Evolutionary conservation across 2,113 vertebrate species (phyloP), one percentile per base, ranked within the genome.

Genomic region (Elephantulus edwardii): DNA sequence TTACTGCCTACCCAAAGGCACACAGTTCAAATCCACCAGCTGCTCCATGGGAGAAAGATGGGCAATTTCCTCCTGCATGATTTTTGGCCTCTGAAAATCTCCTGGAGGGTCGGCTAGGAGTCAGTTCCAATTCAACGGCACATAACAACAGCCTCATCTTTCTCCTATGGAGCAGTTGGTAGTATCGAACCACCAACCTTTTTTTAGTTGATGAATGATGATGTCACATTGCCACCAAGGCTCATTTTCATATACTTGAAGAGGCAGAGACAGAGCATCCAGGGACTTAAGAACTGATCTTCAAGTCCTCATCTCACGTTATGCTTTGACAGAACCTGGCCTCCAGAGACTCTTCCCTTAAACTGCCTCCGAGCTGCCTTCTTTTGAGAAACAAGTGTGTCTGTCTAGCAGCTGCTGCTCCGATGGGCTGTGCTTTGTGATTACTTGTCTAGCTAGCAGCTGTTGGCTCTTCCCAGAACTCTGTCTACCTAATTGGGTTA

Each of bases 401-500:
- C 93, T 79, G 13, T 12, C 26, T 6, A 22, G 72, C 83, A 90
- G 87, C 87, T 82, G 87, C 75, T 40, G 56, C 54, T 17, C 4
- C 1, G 70, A 52, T 48, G 84, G 91, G 81, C 81, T 46, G 86
- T 72, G 91, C 54, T 89, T 78, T 38, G 86, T 91, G 94, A 93
- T 93, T 76, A 71, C 70, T 81, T 30, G n/a, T 79, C 87, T 93
- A 2, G 8, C 38, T 24, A 70, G 82, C 85, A 95, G 82, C 93
- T 93, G 93, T 71, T 1, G 0, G 66, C 79, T 54, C 84, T 71
- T 93, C 50, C 42, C 48, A 35, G 56, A 79, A 80, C 91, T 80
- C 84, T 82, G 85, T 89, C 89, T 89, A 89, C 94, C 91, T 96
- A 89, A 96, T 95, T 92, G 50, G 91, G 89, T 93, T 60, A 91